Conservation (phyloP, 2,888 invertebrate genomes). For the Corbicula japonica region DNA sequence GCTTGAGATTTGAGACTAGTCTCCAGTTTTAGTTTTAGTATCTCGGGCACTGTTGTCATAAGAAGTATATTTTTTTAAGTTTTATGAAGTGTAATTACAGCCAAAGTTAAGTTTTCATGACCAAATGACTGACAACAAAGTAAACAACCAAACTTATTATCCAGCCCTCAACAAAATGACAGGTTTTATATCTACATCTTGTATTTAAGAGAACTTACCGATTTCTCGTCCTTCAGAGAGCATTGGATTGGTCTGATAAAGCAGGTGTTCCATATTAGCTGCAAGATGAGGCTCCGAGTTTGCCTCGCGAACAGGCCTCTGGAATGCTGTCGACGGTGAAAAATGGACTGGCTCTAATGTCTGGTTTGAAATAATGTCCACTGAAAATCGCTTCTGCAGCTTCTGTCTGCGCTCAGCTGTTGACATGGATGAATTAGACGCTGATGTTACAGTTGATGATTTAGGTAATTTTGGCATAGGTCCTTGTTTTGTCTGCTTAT, state of each 20-base stretch:
- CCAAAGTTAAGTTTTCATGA: no score
- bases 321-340: conserved; percentile 62
- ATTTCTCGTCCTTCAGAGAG: conserved; percentile 63
- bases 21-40: no score
- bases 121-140: no score
- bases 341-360: conserved; percentile 63
- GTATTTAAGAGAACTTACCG: conserved; percentile 23
- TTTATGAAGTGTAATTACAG: no score
- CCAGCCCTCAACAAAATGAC: no score
- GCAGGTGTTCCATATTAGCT: conserved; percentile 65
- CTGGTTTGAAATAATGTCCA: conserved; percentile 76
- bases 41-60: no score
- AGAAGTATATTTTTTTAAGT: no score
- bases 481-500: conserved; percentile 31
- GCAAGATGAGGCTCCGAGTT: conserved; percentile 83
- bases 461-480: conserved; percentile 41
- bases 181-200: no score
- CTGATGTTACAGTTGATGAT: conserved; percentile 19
- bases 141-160: no score
- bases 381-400: conserved; percentile 81
- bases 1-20: no score
- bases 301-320: conserved; percentile 74
- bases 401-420: conserved; percentile 61
- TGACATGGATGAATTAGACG: conserved; percentile 40
- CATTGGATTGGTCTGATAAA: conserved; percentile 76